Conservation (phyloP, 2,888 invertebrate genomes). For the Acanthosepion esculentum region DNA sequence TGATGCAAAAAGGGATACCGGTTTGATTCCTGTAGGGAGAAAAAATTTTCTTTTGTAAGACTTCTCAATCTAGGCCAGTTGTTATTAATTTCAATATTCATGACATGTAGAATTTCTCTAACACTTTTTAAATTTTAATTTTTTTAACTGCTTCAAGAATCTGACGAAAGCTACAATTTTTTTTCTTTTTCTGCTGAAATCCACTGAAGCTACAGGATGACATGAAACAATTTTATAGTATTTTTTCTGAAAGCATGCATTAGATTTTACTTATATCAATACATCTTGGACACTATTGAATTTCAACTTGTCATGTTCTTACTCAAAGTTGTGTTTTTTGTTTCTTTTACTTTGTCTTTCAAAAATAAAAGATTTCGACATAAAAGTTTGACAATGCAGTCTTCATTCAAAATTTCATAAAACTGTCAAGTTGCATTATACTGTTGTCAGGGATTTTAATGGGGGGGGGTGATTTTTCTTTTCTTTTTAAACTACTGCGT, state of each 20-base stretch:
- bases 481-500: too few species aligned
- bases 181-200: neutral
- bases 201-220: too few species aligned
- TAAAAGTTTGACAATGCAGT: neutral
- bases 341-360: neutral
- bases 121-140: neutral
- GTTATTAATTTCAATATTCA: neutral
- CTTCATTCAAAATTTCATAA: neutral
- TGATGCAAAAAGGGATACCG: neutral
- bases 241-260: neutral
- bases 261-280: neutral
- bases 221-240: too few species aligned
- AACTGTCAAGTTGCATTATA: neutral
- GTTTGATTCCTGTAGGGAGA: too few species aligned
- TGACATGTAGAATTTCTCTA: neutral
- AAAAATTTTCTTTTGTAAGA: too few species aligned
- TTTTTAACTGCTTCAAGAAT: neutral
- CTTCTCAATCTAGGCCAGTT: too few species aligned
- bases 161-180: neutral
- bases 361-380: neutral
- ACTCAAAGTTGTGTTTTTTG: neutral
- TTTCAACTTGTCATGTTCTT: neutral
- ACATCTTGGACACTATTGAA: neutral
- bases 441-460: too few species aligned
- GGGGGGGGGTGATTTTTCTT: too few species aligned